Conservation (phyloP, 2,113 vertebrate species). For the Eonycteris spelaea region DNA sequence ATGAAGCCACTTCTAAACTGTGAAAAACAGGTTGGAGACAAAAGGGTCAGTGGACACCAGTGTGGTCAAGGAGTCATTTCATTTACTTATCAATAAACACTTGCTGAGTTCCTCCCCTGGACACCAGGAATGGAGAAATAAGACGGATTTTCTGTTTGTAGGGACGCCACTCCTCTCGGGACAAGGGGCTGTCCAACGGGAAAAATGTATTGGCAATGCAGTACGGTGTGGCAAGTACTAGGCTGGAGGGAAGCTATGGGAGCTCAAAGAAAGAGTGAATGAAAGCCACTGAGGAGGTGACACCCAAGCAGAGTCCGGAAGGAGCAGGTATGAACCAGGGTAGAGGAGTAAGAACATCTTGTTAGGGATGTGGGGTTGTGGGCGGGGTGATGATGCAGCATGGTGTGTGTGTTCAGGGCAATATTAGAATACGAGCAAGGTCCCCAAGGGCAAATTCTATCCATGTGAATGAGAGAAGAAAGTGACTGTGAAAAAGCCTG, state of each 20-base stretch:
- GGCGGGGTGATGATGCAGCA: rapidly evolving
- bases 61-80: background rate
- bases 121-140: background rate
- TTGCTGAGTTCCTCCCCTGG: background rate
- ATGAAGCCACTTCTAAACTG: background rate
- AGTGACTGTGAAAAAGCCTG: background rate
- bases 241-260: background rate
- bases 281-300: background rate
- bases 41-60: no score
- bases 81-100: background rate
- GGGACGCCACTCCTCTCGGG: background rate
- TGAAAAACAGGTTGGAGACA: background rate
- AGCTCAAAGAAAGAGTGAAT: background rate
- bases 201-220: background rate
- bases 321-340: background rate
- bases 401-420: background rate
- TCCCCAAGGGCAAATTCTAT: background rate
- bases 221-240: rapidly evolving
- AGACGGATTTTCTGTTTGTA: background rate
- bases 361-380: no score
- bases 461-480: background rate
- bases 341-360: background rate
- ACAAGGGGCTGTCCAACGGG: background rate
- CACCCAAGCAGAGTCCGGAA: background rate
- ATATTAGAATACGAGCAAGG: background rate